phyloP scores from a whole-genome alignment of 2,888 invertebrate genomes.

The Conistra vaccinii region DNA sequence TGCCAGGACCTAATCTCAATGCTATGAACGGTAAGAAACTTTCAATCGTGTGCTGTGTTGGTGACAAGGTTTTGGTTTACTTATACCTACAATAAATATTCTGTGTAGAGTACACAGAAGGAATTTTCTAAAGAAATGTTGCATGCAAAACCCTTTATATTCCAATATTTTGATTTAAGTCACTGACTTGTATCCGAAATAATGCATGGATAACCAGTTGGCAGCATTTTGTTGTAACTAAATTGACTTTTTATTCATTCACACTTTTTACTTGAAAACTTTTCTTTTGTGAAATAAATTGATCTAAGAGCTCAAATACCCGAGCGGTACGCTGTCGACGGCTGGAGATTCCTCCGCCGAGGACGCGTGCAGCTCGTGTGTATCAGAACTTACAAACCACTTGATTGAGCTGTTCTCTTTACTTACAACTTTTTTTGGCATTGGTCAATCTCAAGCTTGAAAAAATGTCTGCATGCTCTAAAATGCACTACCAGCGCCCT shows the following conservation, averaged over 20 bases:
- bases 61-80: conserved; percentile 28
- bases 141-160: background rate
- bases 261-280: no score
- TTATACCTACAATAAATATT: conserved; percentile 2
- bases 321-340: no score
- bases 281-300: background rate
- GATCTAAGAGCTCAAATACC: background rate
- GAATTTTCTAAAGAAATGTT: background rate
- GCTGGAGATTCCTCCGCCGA: no score
- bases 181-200: background rate
- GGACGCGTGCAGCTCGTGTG: no score
- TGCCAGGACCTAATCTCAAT: conserved; percentile 88
- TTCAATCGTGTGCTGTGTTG: conserved; percentile 39
- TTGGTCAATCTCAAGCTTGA: no score
- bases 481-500: conserved; percentile 21
- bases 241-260: no score
- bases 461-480: conserved; percentile 15
- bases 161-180: no score
- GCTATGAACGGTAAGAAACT: conserved; percentile 86
- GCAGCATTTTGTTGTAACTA: background rate
- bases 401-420: background rate
- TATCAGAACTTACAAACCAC: background rate
- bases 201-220: background rate
- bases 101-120: conserved; percentile 4
- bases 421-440: background rate